Evolutionary conservation across 2,797 vertebrate species (phyloP).

Genomic region (Sphenopsis melanotis): DNA sequence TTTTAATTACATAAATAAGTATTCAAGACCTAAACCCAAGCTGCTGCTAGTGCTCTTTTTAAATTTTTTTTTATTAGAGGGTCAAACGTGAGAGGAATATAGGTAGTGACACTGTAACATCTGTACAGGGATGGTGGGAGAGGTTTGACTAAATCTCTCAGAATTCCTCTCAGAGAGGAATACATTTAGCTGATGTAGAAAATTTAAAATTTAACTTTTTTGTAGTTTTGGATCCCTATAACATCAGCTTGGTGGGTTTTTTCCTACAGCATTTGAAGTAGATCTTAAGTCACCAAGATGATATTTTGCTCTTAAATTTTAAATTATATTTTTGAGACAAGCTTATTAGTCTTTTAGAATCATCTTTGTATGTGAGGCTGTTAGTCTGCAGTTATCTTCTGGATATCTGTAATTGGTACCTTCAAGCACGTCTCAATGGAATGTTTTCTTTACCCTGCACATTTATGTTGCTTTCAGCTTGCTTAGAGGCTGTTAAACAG

Average conservation of each 20-base stretch:
- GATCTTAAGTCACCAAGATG: background rate
- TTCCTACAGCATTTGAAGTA: background rate
- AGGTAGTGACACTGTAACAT: background rate
- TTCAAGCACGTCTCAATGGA: background rate
- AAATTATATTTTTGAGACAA: background rate
- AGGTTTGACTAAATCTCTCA: background rate
- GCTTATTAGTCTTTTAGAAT: background rate
- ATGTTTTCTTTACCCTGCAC: constrained; percentile 22
- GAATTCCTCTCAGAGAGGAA: background rate
- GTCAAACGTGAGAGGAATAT: background rate
- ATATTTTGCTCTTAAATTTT: background rate
- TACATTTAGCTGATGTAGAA: background rate
- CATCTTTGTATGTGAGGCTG: background rate
- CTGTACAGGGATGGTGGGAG: background rate
- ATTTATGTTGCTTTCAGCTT: constrained; percentile 15
- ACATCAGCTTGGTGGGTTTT: background rate
- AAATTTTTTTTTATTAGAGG: background rate
- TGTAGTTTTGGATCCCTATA: background rate
- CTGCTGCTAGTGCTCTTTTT: background rate
- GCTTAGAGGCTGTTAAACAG: constrained; percentile 17
- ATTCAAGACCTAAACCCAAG: background rate
- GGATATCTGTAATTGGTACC: background rate
- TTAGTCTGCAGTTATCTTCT: background rate
- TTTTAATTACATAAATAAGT: background rate
- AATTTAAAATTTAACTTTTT: background rate